Conservation (phyloP, 1,140 invertebrate species). For the Drosophila rufa region DNA sequence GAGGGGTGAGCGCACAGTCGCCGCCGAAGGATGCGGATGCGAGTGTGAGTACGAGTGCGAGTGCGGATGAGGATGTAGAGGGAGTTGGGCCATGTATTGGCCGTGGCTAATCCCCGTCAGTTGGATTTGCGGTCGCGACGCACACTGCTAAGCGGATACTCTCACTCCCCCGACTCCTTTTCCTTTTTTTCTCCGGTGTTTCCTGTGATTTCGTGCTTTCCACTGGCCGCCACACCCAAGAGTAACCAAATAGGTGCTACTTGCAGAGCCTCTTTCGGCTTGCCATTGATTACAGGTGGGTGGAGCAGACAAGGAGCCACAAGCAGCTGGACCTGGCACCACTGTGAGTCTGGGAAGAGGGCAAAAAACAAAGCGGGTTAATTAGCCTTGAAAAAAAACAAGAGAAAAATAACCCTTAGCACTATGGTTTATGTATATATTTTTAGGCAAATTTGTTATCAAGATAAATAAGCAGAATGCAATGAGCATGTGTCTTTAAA, state of each 20-base stretch:
- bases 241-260: constrained; percentile 19
- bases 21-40: not conserved
- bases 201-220: not conserved
- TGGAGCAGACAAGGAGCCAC: not conserved
- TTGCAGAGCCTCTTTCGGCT: constrained; percentile 28
- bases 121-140: constrained; percentile 29
- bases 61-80: no score
- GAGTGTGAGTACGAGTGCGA: no score
- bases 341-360: not conserved
- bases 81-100: constrained; percentile 1
- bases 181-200: not conserved
- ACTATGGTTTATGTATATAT: not conserved
- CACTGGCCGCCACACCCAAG: not conserved
- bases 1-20: constrained; percentile 10
- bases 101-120: constrained; percentile 47
- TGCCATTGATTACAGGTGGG: not conserved
- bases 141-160: constrained; percentile 19
- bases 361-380: not conserved
- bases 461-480: not conserved
- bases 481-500: no score
- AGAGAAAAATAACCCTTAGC: not conserved
- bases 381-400: not conserved
- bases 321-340: not conserved
- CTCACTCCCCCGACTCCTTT: not conserved
- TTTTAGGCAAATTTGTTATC: not conserved